These are phyloP conservation scores for Bugulina stolonifera DNA, from an alignment of 2,888 invertebrate genomes.

Conservation along the genomic window DNA sequence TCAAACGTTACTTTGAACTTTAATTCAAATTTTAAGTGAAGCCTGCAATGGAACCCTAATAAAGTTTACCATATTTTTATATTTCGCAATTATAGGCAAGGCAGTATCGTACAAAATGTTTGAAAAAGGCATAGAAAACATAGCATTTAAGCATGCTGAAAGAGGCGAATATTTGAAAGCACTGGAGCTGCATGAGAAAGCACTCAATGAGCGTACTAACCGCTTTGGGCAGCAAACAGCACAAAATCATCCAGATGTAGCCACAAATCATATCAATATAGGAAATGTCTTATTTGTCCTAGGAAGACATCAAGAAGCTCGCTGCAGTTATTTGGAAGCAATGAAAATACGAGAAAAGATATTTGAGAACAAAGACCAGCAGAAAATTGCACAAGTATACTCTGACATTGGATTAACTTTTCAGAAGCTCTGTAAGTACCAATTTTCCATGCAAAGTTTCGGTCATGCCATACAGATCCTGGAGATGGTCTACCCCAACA, in stretches of 20 bases:
- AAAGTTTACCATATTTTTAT: no score
- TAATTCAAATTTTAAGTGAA: no score
- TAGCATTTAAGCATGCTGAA: not conserved
- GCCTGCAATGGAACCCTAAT: no score
- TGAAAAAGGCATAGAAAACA: not conserved
- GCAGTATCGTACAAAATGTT: no score
- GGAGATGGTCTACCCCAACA: not conserved
- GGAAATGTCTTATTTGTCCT: not conserved
- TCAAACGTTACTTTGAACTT: no score
- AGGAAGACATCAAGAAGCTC: not conserved
- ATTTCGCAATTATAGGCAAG: no score
- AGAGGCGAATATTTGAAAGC: not conserved
- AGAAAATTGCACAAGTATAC: not conserved
- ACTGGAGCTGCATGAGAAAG: not conserved
- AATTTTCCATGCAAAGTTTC: not conserved
- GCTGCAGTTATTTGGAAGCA: not conserved
- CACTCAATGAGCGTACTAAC: not conserved
- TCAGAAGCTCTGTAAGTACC: not conserved
- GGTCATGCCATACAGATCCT: not conserved
- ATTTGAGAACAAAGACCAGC: not conserved
- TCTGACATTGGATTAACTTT: not conserved
- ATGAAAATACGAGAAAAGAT: not conserved
- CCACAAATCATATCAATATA: not conserved
- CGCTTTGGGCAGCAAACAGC: not conserved
- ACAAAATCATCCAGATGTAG: not conserved